Evolutionary conservation across 2,797 vertebrate genomes (phyloP), one percentile per base, ranked within the genome.

Genomic region (Poliocrania exsul): DNA sequence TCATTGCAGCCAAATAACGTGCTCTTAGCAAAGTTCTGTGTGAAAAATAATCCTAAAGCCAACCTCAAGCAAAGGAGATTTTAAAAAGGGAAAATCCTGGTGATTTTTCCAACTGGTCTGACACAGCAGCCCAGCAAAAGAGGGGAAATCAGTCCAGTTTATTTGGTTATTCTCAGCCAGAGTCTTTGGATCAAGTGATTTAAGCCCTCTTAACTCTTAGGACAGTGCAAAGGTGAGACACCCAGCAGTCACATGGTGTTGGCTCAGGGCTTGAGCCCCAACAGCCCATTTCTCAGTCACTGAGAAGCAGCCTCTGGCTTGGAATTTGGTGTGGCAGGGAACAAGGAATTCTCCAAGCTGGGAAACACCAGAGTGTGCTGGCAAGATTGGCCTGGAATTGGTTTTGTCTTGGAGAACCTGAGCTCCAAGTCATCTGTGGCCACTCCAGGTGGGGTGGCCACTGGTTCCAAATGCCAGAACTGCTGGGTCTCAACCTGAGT

Each of bases 261-360:
- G 79, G 71, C 62, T 78, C 74, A 56, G 51, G 51, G 75, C n/a
- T 81, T 10, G 19, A 81, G 70, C 46, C 24, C 51, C 1, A 0
- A 11, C 1, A 1, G 46, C 29, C 2, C 1, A 24, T 33, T 17
- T 62, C 44, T 67, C 2, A 2, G 0, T 13, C 2, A 1, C 28
- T 1, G 4, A 31, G 4, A 10, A 57, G 16, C 33, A 56, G 16
- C 54, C 37, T 53, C 37, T 70, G 1, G 0, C 33, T 18, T 4
- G 2, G 56, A n/a, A 8, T 56, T 60, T 40, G 35, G 10, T 40
- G 57, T 38, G 44, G 44, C 25, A 42, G 20, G 38, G 16, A 66
- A 23, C 5, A 35, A 47, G 3, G 24, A 38, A 15, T 56, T 31
- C 18, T n/a, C 24, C 2, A 3, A n/a, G 69, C 29, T 1, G 9